Conservation (phyloP, 23 tunicate species). For the Botrylloides violaceus region DNA sequence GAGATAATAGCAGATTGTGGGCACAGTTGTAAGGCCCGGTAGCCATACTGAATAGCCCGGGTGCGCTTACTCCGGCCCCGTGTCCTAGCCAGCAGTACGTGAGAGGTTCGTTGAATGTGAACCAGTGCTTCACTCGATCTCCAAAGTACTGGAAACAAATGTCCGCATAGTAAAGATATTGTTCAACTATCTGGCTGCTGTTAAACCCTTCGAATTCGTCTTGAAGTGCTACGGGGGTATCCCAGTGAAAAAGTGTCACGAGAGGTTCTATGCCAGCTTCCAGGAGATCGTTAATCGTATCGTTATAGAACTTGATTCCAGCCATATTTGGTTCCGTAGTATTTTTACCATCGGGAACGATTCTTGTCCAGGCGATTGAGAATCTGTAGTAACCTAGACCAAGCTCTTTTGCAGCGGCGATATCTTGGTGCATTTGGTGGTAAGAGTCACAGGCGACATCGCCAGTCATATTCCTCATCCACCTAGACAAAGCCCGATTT, state of each 20-base stretch:
- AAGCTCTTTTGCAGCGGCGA: constrained; percentile 59
- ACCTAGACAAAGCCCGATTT: too few species aligned
- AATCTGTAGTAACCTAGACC: constrained; percentile 82
- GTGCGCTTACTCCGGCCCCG: constrained; percentile 76
- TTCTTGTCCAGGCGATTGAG: constrained; percentile 89
- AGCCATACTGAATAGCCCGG: constrained; percentile 52
- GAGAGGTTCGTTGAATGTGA: constrained; percentile 93
- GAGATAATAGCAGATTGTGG: constrained; percentile 77
- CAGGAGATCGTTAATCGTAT: constrained; percentile 54
- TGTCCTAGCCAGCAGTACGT: constrained; percentile 76
- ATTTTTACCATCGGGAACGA: constrained; percentile 67
- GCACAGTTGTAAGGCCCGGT: constrained; percentile 83
- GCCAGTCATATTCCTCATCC: constrained; percentile 64
- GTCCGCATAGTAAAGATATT: constrained; percentile 63
- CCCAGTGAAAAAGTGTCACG: constrained; percentile 96
- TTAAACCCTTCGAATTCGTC: constrained; percentile 88
- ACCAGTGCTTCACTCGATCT: constrained; percentile 90
- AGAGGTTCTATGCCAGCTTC: constrained; percentile 69
- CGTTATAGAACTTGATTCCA: constrained; percentile 75
- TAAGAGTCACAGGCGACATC: constrained; percentile 90
- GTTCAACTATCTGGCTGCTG: constrained; percentile 55
- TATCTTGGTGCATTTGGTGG: constrained; percentile 61
- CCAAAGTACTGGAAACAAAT: constrained; percentile 62
- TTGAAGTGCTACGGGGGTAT: constrained; percentile 66
- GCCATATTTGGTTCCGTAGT: constrained; percentile 43